phyloP scores from a whole-genome alignment of 2,888 invertebrate genomes.

The Dorcus parallelipipedus region DNA sequence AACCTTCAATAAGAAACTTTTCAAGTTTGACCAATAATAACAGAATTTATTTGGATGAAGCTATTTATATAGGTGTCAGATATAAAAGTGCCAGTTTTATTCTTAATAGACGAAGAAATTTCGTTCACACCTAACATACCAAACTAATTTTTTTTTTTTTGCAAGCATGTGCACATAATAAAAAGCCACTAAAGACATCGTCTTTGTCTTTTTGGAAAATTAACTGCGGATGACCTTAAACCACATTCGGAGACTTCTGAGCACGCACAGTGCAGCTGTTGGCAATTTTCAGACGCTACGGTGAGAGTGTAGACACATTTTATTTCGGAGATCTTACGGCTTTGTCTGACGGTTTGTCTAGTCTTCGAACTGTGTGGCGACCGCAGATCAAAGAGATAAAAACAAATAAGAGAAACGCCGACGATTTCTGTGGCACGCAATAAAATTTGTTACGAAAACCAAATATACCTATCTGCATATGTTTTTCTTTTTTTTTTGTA shows the following conservation, averaged over 20 bases:
- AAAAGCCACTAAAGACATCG: not conserved
- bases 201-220: not conserved
- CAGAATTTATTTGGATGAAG: no score
- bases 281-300: not conserved
- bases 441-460: no score
- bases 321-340: not conserved
- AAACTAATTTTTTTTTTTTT: not conserved
- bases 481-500: no score
- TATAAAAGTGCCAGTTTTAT: not conserved
- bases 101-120: not conserved
- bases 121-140: no score
- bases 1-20: no score
- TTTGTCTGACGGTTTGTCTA: not conserved
- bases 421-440: not conserved
- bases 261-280: not conserved
- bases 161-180: not conserved
- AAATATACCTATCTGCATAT: no score
- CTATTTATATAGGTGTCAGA: no score
- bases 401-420: not conserved
- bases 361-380: not conserved
- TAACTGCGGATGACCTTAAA: slow-evolving; percentile 1
- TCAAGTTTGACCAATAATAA: no score
- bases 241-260: not conserved
- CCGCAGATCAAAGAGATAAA: not conserved
- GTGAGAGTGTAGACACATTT: not conserved